Conservation (phyloP, 37 sponge, comb jelly and placozoan genomes). For the Lycopodina hypogea region DNA sequence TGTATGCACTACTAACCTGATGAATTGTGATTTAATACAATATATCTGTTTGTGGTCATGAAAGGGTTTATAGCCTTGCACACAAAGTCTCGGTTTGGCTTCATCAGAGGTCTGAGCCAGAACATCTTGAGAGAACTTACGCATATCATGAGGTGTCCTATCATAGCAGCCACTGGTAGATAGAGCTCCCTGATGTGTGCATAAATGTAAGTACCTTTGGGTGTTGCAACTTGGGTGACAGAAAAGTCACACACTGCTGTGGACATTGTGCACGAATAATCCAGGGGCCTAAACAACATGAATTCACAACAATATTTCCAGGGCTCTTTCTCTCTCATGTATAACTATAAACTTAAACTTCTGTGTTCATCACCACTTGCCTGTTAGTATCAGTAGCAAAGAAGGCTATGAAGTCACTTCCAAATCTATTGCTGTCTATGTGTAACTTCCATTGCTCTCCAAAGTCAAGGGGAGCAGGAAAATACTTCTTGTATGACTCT, state of each 20-base stretch:
- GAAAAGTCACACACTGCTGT: slow-evolving; percentile 4
- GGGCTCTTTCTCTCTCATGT: background rate
- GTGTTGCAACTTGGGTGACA: background rate
- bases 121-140: background rate
- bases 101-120: slow-evolving; percentile 27
- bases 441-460: background rate
- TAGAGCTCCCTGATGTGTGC: background rate
- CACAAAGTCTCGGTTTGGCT: background rate
- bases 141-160: slow-evolving; percentile 15
- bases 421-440: background rate
- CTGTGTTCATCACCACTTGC: too few species aligned
- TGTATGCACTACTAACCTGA: too few species aligned
- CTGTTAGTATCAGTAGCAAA: slow-evolving; percentile 13
- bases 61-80: background rate
- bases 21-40: too few species aligned
- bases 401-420: slow-evolving; percentile 1
- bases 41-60: too few species aligned
- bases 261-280: background rate
- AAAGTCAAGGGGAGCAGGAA: background rate
- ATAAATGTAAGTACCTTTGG: background rate
- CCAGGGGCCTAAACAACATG: slow-evolving; percentile 26
- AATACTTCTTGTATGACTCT: too few species aligned
- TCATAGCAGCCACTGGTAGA: background rate
- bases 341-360: too few species aligned
- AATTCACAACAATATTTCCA: background rate